Evolutionary conservation across 2,797 vertebrate species (phyloP), one percentile per base, ranked within the genome.

Genomic region (Vultur gryphus): DNA sequence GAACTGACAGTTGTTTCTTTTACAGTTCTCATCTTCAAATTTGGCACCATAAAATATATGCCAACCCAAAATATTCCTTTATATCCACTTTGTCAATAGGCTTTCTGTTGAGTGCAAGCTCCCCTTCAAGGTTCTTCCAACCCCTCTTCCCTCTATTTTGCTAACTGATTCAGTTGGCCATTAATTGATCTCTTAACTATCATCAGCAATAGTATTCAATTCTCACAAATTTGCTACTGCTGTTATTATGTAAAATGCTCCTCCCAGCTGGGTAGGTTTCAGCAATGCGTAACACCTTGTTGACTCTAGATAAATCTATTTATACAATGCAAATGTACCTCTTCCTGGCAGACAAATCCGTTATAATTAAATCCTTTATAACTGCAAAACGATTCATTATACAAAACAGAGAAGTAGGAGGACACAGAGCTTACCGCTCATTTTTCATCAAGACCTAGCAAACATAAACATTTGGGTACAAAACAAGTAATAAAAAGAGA

Each of bases 261-360:
- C 81, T 89, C 71, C 66, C 58, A 85, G 51, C 29, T 76, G 43
- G 24, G 25, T 43, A 79, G 48, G 59, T 72, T 95, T 93, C 89
- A 92, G 78, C 35, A 93, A 94, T 93, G 39, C 5, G 0, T 65
- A 93, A 82, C 84, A 87, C 78, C 89, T 92, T 90, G 70, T 89
- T 95, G 81, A 76, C 41, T 89, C 70, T n/a, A 76, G 58, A 92
- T 72, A 87, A 90, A 93, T 91, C 78, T 94, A 79, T 93, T 93
- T 91, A 82, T 76, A 84, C 78, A 91, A 87, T 48, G 87, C 84
- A 91, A 91, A 89, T 79, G 13, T 51, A 73, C 39, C 35, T 79
- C 71, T 80, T 87, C 51, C 84, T 82, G 82, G 46, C 55, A 82
- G 87, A 67, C 26, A 93, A 94, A 79, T 92, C 51, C 76, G 62